Base-by-base conservation (phyloP, 1,140 invertebrate species). In the Heliconius nattereri region DNA sequence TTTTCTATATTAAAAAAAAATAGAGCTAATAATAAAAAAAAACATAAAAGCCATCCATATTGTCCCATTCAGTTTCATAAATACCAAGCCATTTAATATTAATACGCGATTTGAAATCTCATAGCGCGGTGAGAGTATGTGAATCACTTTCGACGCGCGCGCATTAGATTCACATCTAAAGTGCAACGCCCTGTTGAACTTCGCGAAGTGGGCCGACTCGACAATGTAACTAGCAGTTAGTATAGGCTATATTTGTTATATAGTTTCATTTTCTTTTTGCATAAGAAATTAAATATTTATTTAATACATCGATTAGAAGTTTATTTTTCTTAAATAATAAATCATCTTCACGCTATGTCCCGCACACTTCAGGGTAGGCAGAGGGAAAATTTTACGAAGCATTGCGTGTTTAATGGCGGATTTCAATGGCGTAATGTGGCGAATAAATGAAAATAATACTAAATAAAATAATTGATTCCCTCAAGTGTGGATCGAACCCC, bases 161-260 rank as follows among this genome's bases (percentile, higher is more conserved):
- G 88, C 89, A 87, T 82, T 83, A 76, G 86, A 87, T 84, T 89
- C 88, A 83, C 86, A 86, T 87, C 82, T 86, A 91, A 87, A 93
- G 92, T 91, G 91, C 91, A 94, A 91, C 80, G 91, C 81, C 91
- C 91, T 78, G 88, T 54, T 92, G 91, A 92, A 94, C 92, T 94
- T 92, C 90, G 87, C 86, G 88, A 89, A 91, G 83, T 89, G 86
- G 87, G 87, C 86, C 88, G 86, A 72, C 9, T 16, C 20, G 29
- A 72, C 35, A 20, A 40, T 35, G 60, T 70, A 66, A 66, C 23
- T 66, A 26, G 2, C 2, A 26, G 2, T 7, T 23, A 60, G 32
- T 7, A 66, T 29, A 66, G 60, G 9, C 11, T 66, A 23, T 57
- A 66, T 66, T 66, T 66, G 23, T 29, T 5, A 5, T 66, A 16